phyloP scores from a whole-genome alignment of 2,888 invertebrate species.

The Brachyopa scutellaris region DNA sequence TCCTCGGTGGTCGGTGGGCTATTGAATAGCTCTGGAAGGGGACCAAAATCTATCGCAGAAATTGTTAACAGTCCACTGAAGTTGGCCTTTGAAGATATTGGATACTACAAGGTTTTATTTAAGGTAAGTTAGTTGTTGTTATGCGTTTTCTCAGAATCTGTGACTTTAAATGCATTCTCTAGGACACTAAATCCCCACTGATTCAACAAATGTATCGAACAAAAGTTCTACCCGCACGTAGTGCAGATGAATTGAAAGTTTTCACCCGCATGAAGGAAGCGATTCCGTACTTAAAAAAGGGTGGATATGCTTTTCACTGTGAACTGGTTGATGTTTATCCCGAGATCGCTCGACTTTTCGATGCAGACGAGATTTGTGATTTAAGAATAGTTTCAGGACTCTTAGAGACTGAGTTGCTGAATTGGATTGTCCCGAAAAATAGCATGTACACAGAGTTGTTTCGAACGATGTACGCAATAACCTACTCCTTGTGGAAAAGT shows the following conservation, averaged over 20 bases:
- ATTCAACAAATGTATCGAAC: slow-evolving; percentile 75
- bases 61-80: slow-evolving; percentile 77
- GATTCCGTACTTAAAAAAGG: slow-evolving; percentile 80
- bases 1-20: slow-evolving; percentile 81
- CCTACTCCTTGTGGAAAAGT: background rate
- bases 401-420: slow-evolving; percentile 78
- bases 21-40: slow-evolving; percentile 77
- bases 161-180: background rate
- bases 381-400: slow-evolving; percentile 79
- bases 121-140: slow-evolving; percentile 77
- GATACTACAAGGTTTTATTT: slow-evolving; percentile 80
- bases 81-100: slow-evolving; percentile 80
- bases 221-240: slow-evolving; percentile 76
- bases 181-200: slow-evolving; percentile 76
- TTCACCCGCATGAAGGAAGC: slow-evolving; percentile 79
- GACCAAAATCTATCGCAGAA: slow-evolving; percentile 78
- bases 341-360: slow-evolving; percentile 80
- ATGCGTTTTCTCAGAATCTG: too few species aligned
- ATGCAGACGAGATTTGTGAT: slow-evolving; percentile 82
- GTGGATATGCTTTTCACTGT: slow-evolving; percentile 83
- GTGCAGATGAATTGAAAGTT: slow-evolving; percentile 75
- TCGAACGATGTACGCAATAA: slow-evolving; percentile 77
- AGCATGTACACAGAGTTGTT: slow-evolving; percentile 81
- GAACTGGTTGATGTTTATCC: slow-evolving; percentile 82
- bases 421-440: slow-evolving; percentile 81